Base-by-base conservation (phyloP, 1,140 invertebrate species). In the Mamestra configurata region DNA sequence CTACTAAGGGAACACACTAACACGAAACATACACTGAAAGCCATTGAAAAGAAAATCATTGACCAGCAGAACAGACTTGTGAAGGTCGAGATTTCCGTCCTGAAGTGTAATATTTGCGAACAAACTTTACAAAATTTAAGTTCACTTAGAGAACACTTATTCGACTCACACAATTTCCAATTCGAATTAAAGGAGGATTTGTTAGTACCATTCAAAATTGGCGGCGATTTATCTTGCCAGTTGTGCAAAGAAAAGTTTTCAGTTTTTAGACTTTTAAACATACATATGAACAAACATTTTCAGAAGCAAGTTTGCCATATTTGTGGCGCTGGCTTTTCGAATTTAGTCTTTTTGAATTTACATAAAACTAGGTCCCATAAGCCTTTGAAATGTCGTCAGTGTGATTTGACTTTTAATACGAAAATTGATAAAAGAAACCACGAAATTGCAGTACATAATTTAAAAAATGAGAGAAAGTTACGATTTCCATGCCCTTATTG, bases 201-300 rank as follows among this genome's bases (percentile, higher is more conserved):
- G 20, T 64, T 94, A 13, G 87, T 93, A 0, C 90, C 92, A 0
- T 94, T 92, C 49, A 92, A 92, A 82, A 85, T 94, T 11, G 81
- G 88, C 37, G 80, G 76, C 0, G 70, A 82, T 3, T 72, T 93
- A 4, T 73, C 85, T 31, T 94, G 93, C 72, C 93, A 94, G 59
- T 83, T 94, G n/a, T 94, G 93, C 57, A 49, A 6, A 0, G 87
- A 93, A 57, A 79, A 24, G 0, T 94, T 93, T 18, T 79, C 66
- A 4, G 49, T 86, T 10, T 94, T 94, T 61, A 71, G 89, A 37
- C 51, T 88, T 6, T 75, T 94, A n/a, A 93, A 92, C 31, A 90
- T 93, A 11, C 93, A 94, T 40, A 88, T 94, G 72, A 93, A 93
- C 49, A 91, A 87, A 55, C 93, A 93, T 88, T 93, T 79, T 70